These are phyloP conservation scores for Sinelater perroti DNA, from an alignment of 2,888 invertebrate genomes.

Conservation along the genomic window DNA sequence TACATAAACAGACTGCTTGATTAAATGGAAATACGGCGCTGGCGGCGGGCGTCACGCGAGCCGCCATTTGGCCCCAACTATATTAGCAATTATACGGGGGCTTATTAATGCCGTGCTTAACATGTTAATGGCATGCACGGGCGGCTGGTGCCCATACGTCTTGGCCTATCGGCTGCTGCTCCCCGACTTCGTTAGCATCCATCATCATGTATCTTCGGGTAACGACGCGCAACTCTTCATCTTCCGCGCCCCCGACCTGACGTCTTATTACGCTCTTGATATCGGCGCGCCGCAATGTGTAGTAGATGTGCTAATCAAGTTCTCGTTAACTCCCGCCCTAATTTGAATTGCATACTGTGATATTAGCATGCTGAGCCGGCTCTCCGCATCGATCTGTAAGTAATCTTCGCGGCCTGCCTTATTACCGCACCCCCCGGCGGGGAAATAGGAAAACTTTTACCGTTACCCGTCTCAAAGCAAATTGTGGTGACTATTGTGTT, in stretches of 20 bases:
- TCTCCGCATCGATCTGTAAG: slow-evolving; percentile 53
- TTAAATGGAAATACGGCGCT: slow-evolving; percentile 38
- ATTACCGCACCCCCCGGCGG: slow-evolving; percentile 42
- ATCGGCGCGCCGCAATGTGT: slow-evolving; percentile 52
- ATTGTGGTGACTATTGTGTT: slow-evolving; percentile 43
- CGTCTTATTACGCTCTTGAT: slow-evolving; percentile 46
- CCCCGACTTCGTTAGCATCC: slow-evolving; percentile 39
- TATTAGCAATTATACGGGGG: slow-evolving; percentile 39
- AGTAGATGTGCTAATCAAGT: slow-evolving; percentile 58
- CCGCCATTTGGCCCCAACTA: slow-evolving; percentile 36
- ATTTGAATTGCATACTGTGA: slow-evolving; percentile 58
- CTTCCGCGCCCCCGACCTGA: slow-evolving; percentile 41
- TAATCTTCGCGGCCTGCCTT: slow-evolving; percentile 51
- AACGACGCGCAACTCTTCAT: slow-evolving; percentile 40
- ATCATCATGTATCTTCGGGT: slow-evolving; percentile 44
- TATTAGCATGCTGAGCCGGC: slow-evolving; percentile 54
- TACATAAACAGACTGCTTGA: slow-evolving; percentile 38
- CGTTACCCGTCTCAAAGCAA: slow-evolving; percentile 42
- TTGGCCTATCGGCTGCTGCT: slow-evolving; percentile 29
- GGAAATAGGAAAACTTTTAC: slow-evolving; percentile 47
- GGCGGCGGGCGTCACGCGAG: slow-evolving; percentile 37
- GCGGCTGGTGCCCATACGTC: slow-evolving; percentile 31
- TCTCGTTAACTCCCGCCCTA: slow-evolving; percentile 56
- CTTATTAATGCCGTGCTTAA: slow-evolving; percentile 39
- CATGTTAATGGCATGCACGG: slow-evolving; percentile 38